These are phyloP conservation scores for Acrobeloides nanus DNA, from an alignment of 2,888 invertebrate genomes.

Conservation along the genomic window DNA sequence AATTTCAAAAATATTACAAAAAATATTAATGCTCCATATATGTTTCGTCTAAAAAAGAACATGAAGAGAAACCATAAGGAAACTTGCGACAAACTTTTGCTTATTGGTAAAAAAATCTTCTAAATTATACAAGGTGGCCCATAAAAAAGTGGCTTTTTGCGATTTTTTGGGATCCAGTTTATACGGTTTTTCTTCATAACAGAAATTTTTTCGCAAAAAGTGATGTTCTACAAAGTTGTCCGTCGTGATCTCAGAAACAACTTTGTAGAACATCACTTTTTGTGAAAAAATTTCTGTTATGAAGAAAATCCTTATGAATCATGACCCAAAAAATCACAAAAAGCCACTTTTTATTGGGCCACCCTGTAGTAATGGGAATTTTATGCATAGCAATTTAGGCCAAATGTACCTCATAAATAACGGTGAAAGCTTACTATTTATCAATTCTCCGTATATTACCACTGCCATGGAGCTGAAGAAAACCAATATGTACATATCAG, in stretches of 20 bases:
- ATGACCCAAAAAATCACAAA: background rate
- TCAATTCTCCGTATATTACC: slow-evolving; percentile 46
- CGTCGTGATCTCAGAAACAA: background rate
- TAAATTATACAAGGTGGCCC: slow-evolving; percentile 9
- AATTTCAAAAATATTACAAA: slow-evolving; percentile 43
- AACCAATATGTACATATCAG: slow-evolving; percentile 43
- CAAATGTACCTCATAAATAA: slow-evolving; percentile 43
- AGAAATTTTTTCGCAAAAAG: no score
- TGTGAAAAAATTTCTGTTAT: background rate
- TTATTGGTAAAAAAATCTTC: slow-evolving; percentile 15
- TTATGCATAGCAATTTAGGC: slow-evolving; percentile 17
- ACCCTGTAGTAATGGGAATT: background rate
- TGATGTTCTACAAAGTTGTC: no score
- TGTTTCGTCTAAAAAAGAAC: slow-evolving; percentile 40
- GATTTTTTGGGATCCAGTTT: no score
- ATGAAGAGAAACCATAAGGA: slow-evolving; percentile 29
- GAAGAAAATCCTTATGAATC: background rate
- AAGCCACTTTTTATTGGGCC: background rate
- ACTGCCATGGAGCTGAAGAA: slow-evolving; percentile 42
- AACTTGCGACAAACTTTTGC: no score
- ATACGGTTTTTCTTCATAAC: no score
- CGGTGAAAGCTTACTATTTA: slow-evolving; percentile 43
- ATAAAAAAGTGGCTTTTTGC: background rate
- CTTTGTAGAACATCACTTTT: background rate
- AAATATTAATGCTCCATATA: slow-evolving; percentile 46